phyloP scores from a whole-genome alignment of 2,797 vertebrate genomes.

The Pteronotus mesoamericanus region DNA sequence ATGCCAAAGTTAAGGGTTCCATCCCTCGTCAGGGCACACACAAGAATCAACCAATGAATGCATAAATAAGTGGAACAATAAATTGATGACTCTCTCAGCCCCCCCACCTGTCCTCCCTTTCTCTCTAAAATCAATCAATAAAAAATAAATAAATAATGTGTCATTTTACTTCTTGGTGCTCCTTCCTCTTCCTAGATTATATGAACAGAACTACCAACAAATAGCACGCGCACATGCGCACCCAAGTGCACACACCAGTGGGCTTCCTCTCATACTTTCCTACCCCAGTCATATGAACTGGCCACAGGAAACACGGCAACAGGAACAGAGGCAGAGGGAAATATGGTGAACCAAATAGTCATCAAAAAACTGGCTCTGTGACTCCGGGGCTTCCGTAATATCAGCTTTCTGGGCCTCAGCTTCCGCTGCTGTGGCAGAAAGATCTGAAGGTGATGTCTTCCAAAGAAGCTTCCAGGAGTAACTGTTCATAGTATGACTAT shows the following conservation, averaged over 20 bases:
- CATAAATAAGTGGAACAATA: no score
- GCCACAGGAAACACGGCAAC: background rate
- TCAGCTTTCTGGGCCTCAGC: no score
- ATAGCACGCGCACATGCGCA: rapidly evolving
- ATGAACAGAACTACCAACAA: background rate
- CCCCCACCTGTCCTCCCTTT: no score
- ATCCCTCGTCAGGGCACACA: no score
- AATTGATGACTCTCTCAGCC: no score
- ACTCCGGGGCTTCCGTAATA: background rate
- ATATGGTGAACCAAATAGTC: rapidly evolving
- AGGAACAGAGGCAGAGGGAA: background rate
- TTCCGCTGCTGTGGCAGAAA: background rate
- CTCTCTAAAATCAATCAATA: no score
- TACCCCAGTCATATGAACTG: background rate
- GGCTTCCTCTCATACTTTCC: background rate
- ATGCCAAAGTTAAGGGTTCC: no score
- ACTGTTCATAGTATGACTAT: no score
- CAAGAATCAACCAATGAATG: no score
- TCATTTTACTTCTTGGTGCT: background rate
- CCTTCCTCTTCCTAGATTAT: background rate
- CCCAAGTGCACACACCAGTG: rapidly evolving
- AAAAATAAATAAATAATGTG: background rate
- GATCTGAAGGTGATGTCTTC: background rate
- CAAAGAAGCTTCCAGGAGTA: background rate
- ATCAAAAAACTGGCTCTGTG: background rate